Conservation (phyloP, 53 echinoderm and acorn worm species). For the Holothuria scabra region DNA sequence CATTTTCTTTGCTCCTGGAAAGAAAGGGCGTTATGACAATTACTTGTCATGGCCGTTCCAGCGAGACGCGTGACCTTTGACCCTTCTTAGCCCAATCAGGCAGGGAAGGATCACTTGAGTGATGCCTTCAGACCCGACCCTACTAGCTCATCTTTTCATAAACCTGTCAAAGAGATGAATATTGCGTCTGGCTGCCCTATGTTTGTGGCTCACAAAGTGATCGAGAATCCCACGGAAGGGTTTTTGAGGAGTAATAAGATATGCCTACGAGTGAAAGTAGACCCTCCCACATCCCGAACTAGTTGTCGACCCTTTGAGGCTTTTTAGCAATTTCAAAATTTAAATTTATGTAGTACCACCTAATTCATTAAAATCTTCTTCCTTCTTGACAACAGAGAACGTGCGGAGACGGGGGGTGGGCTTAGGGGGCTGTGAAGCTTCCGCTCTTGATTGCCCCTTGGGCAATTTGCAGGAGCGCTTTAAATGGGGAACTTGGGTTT, state of each 20-base stretch:
- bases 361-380: too few species aligned
- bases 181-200: constrained; percentile 29
- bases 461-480: too few species aligned
- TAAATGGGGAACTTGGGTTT: too few species aligned
- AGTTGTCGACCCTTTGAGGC: too few species aligned
- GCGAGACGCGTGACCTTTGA: neutral
- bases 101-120: neutral
- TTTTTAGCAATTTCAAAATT: too few species aligned
- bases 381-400: too few species aligned
- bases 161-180: constrained; percentile 26
- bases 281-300: too few species aligned
- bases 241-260: constrained; percentile 8
- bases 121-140: constrained; percentile 41
- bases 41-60: constrained; percentile 21
- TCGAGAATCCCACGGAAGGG: constrained; percentile 11
- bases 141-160: constrained; percentile 9
- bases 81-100: constrained; percentile 10
- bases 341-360: too few species aligned
- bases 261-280: constrained; percentile 3
- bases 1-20: constrained; percentile 31
- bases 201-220: constrained; percentile 10
- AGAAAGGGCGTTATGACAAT: constrained; percentile 16
- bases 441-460: too few species aligned
- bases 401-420: too few species aligned
- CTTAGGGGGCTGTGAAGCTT: too few species aligned